Evolutionary conservation across 2,888 invertebrate species (phyloP).

Genomic region (Heterodera filipjevi): DNA sequence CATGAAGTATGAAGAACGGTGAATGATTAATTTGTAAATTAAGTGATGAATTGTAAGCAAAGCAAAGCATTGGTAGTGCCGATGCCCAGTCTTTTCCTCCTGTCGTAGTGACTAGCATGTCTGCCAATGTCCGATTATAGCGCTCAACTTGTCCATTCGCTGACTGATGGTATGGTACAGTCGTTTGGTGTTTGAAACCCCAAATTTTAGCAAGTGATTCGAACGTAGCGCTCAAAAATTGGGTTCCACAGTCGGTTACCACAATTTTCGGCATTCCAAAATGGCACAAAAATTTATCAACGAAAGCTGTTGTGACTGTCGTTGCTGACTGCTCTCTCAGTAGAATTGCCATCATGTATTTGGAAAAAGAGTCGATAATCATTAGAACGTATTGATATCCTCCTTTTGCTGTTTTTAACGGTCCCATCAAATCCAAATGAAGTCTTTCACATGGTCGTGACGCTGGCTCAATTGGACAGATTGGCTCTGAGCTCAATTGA

Average conservation of each 20-base stretch:
- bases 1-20: conserved; percentile 37
- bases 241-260: conserved; percentile 60
- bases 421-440: conserved; percentile 68
- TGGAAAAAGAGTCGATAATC: conserved; percentile 66
- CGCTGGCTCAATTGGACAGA: conserved; percentile 24
- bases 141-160: conserved; percentile 59
- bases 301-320: conserved; percentile 41
- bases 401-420: conserved; percentile 45
- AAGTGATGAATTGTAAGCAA: conserved; percentile 35
- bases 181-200: conserved; percentile 44
- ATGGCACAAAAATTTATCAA: conserved; percentile 48
- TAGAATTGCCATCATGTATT: conserved; percentile 64
- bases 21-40: conserved; percentile 26
- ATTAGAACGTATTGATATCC: conserved; percentile 60
- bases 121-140: conserved; percentile 29
- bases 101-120: conserved; percentile 1
- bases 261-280: conserved; percentile 53
- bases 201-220: conserved; percentile 37
- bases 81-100: conserved; percentile 32
- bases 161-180: conserved; percentile 53
- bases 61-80: conserved; percentile 27
- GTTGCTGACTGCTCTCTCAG: conserved; percentile 31
- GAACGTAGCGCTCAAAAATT: conserved; percentile 53
- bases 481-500: conserved; percentile 1
- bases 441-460: conserved; percentile 64